Base-by-base conservation (phyloP, 2,113 vertebrate genomes). In the Macroglossus sobrinus region DNA sequence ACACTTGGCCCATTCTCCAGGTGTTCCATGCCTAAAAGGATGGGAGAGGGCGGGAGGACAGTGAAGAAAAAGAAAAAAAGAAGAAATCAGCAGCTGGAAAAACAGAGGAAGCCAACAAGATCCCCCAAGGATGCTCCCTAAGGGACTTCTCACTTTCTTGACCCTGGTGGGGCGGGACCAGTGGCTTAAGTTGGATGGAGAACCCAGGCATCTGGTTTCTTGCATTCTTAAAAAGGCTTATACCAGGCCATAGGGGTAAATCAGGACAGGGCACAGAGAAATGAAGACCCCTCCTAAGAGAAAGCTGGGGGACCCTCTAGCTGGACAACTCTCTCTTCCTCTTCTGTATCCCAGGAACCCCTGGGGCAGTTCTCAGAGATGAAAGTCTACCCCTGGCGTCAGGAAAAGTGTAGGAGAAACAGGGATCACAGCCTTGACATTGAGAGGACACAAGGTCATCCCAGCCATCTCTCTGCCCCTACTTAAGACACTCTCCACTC, bases 1-100 rank as follows among this genome's bases (percentile, higher is more conserved):
- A 99, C 99, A 0, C 99, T 99, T 1, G 99, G 99, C 18, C 99
- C 99, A 0, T 99, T 99, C 98, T 99, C 99, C 96, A 99, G 98
- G 89, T 99, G 99, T 38, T 99, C 99, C 99, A 99, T 99, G 93
- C 99, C 99, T 99, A 91, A 2, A 4, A 57, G 26, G 40, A 3
- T 1, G 61, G 35, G 50, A 26, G n/a, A 1, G 66, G 72, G 50
- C 3, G 0, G 63, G 69, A 7, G 16, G 47, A 59, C 63, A 86
- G 74, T 2, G 19, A 79, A n/a, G 47, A 43, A 15, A 76, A 33
- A 64, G 28, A 3, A 11, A 28, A 78, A 45, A 11, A 28, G 74
- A 45, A 66, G 53, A 33, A 30, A 53, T 90, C 47, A 50, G 68
- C 91, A 92, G 45, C 76, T 78, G 35, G 57, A 57, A 59, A 93